Conservation (phyloP, 2,797 vertebrate species). For the Potorous gilbertii region DNA sequence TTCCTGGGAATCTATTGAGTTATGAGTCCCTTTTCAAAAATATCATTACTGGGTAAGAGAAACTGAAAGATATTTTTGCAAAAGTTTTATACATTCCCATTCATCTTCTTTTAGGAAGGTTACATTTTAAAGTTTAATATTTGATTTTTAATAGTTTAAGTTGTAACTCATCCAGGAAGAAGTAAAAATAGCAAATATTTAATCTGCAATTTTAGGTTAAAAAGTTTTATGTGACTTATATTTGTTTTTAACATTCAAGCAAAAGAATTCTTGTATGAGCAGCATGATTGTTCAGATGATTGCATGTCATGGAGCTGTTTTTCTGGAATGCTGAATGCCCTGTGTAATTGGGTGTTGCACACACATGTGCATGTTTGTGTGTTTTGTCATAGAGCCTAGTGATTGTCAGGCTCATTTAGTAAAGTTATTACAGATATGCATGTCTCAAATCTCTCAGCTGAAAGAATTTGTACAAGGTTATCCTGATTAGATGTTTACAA, state of each 20-base stretch:
- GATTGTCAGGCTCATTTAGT: background rate
- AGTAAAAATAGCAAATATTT: background rate
- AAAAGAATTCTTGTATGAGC: background rate
- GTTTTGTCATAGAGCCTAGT: background rate
- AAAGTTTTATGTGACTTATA: background rate
- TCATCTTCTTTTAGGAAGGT: background rate
- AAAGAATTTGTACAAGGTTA: background rate
- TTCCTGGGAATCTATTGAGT: background rate
- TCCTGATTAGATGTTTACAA: background rate
- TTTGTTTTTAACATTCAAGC: background rate
- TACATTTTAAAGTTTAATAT: background rate
- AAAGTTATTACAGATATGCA: background rate
- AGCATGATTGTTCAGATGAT: background rate
- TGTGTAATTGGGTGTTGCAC: background rate
- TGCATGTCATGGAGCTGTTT: background rate
- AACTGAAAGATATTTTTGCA: background rate
- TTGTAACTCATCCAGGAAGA: background rate
- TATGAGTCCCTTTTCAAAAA: background rate
- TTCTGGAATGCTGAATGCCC: rapidly evolving
- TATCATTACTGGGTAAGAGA: background rate
- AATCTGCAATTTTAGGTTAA: background rate
- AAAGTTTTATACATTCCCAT: background rate
- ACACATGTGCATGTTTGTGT: background rate
- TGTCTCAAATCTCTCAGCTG: background rate
- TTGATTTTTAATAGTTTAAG: background rate